Evolutionary conservation across 2,888 invertebrate genomes (phyloP).

Genomic region (Xanthia togata): DNA sequence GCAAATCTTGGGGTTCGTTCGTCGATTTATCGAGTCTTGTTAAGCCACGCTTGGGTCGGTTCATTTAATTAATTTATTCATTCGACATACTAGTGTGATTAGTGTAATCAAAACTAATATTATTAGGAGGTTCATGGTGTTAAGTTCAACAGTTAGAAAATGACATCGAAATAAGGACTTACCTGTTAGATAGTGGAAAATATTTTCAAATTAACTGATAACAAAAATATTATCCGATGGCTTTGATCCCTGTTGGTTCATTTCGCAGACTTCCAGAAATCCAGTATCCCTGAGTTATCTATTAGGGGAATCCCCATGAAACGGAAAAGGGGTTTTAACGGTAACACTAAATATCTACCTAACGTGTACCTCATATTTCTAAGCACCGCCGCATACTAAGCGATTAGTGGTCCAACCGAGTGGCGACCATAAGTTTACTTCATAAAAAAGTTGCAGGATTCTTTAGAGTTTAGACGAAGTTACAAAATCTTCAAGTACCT

Average conservation of each 20-base stretch:
- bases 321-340: neutral
- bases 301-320: neutral
- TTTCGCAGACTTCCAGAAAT: neutral
- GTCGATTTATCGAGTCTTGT: too few relatives aligned
- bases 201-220: neutral
- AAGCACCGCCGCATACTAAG: neutral
- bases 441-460: neutral
- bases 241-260: neutral
- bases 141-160: neutral
- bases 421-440: neutral
- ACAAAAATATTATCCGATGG: neutral
- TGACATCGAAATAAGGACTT: too few relatives aligned
- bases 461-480: neutral
- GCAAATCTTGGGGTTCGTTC: too few relatives aligned
- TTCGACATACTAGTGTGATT: too few relatives aligned
- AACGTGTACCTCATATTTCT: neutral
- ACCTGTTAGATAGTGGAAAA: neutral
- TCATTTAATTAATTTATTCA: too few relatives aligned
- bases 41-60: too few relatives aligned
- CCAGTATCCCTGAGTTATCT: neutral
- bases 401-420: too few relatives aligned
- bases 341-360: slow-evolving; percentile 1
- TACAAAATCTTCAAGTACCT: neutral
- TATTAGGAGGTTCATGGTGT: too few relatives aligned
- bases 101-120: too few relatives aligned